These are phyloP conservation scores for Holacanthus passer DNA, from an alignment of 2,113 vertebrate genomes.

Conservation along the genomic window DNA sequence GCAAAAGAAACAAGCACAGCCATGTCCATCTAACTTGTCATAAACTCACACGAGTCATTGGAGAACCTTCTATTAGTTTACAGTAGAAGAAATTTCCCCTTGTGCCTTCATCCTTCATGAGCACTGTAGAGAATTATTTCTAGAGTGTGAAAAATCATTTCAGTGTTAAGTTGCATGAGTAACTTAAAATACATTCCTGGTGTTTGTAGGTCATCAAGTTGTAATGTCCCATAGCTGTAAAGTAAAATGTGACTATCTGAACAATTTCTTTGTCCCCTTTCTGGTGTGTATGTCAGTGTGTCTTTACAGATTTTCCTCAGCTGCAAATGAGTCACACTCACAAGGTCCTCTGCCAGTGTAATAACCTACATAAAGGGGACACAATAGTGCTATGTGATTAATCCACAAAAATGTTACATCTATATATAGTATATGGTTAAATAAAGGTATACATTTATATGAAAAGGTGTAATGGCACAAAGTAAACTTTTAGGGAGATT, in stretches of 20 bases:
- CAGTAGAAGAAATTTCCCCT: neutral
- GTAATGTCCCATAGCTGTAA: neutral
- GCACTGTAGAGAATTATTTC: neutral
- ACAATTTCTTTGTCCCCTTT: neutral
- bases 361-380: too few species aligned
- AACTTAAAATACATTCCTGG: neutral
- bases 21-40: neutral
- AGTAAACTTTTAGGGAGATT: neutral
- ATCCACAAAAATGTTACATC: neutral
- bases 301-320: neutral
- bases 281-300: neutral
- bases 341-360: neutral
- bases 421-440: too few species aligned
- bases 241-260: neutral
- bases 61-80: neutral
- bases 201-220: neutral
- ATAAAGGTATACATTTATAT: neutral
- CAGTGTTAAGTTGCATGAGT: conserved; percentile 8
- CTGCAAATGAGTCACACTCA: neutral
- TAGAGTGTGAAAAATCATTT: neutral
- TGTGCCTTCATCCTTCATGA: neutral
- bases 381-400: too few species aligned
- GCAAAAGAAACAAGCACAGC: neutral
- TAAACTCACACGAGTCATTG: neutral
- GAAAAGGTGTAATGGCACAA: neutral